These are phyloP conservation scores for Gallinago stenura DNA, from an alignment of 2,797 vertebrate genomes.

Conservation along the genomic window DNA sequence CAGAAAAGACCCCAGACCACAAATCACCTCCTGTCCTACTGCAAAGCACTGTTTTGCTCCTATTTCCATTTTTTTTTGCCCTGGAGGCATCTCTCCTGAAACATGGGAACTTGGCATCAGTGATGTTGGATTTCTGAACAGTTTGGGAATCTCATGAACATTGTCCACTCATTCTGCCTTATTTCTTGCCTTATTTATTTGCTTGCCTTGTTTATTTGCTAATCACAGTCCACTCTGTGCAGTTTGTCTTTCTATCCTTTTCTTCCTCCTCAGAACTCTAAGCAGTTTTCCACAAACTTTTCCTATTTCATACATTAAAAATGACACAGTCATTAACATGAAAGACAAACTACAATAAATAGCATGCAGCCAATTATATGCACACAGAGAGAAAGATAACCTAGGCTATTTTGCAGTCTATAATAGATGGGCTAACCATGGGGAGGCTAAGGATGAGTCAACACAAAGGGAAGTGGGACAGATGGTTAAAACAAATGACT, in stretches of 20 bases:
- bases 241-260: not conserved
- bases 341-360: conserved; percentile 13
- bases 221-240: not conserved
- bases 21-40: not conserved
- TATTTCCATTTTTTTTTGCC: not conserved
- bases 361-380: not conserved
- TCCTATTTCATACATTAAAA: conserved; percentile 10
- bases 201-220: not conserved
- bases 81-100: not conserved
- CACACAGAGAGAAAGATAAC: not conserved
- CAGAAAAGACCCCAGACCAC: not conserved
- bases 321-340: not conserved
- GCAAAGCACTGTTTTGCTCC: not conserved
- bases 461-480: conserved; percentile 57
- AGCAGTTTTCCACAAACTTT: not conserved
- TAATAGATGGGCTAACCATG: conserved; percentile 42
- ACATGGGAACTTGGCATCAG: not conserved
- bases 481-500: conserved; percentile 72
- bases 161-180: not conserved
- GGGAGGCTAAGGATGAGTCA: conserved; percentile 51
- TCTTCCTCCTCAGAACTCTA: not conserved
- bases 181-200: not conserved
- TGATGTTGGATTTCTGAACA: not conserved
- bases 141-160: not conserved
- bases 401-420: conserved; percentile 14